A percentile compares a stretch with the other conserved stretches of the same genome.
Evolutionary conservation across 2,888 invertebrate species (phyloP).

Genomic region (Dichetophora obliterata): DNA sequence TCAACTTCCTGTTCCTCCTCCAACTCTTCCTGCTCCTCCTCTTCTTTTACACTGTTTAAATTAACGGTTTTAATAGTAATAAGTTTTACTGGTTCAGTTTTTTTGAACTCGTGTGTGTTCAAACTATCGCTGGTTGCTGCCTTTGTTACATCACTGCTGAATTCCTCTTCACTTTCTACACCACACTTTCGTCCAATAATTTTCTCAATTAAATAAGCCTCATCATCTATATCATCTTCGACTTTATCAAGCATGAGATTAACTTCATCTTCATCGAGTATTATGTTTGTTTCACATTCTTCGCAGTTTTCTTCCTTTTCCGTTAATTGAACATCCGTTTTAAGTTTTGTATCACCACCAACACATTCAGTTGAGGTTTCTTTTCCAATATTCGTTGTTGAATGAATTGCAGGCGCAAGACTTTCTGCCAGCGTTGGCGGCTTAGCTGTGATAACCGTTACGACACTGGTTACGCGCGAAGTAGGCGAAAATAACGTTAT

Average conservation of each 20-base stretch:
- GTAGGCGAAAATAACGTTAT: constrained; percentile 42
- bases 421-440: neutral
- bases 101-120: neutral
- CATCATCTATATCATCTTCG: constrained; percentile 8
- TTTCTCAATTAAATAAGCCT: constrained; percentile 9
- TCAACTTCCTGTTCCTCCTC: neutral
- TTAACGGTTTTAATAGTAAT: neutral
- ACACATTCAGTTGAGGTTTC: neutral
- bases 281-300: neutral
- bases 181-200: neutral
- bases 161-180: constrained; percentile 17
- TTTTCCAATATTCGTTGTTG: neutral
- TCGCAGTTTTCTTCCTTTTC: neutral
- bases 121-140: neutral
- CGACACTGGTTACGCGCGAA: neutral
- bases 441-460: neutral
- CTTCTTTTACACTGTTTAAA: neutral
- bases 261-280: neutral
- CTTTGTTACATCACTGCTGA: neutral
- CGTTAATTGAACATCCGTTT: neutral
- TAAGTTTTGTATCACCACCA: neutral
- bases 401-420: neutral
- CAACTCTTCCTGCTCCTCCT: neutral
- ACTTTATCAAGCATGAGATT: no score
- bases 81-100: neutral